phyloP scores from a whole-genome alignment of 2,113 vertebrate genomes.

The Paratilapia polleni region DNA sequence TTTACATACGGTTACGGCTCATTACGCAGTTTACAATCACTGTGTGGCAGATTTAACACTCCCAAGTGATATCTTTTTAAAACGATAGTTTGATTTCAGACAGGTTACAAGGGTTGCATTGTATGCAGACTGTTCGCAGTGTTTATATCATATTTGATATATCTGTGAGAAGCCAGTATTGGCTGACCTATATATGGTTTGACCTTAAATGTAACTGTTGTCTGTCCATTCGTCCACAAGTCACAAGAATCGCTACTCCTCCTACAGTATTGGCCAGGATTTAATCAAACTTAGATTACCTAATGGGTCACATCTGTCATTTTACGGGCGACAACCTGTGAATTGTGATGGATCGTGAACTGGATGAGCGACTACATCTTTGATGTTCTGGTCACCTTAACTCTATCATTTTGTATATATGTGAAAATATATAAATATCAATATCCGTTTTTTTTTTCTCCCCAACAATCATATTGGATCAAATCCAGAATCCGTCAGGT shows the following conservation, averaged over 20 bases:
- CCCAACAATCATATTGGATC: too few relatives aligned
- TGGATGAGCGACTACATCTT: neutral
- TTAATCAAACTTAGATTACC: neutral
- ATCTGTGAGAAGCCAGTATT: too few relatives aligned
- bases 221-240: neutral
- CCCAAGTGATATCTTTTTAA: neutral
- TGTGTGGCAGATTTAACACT: neutral
- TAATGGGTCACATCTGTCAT: neutral
- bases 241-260: neutral
- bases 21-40: neutral
- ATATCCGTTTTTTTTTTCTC: too few relatives aligned
- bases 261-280: neutral
- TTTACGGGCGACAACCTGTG: fast-evolving
- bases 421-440: too few relatives aligned
- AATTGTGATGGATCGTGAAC: neutral
- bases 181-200: too few relatives aligned
- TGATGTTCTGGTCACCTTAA: neutral
- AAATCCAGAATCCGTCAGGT: neutral
- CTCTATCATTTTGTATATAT: too few relatives aligned
- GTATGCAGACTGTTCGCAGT: too few relatives aligned
- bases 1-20: neutral
- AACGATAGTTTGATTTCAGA: neutral
- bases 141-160: too few relatives aligned
- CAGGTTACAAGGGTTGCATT: too few relatives aligned
- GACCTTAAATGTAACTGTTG: too few relatives aligned